These are phyloP conservation scores for Oxystoma pomonae DNA, from an alignment of 2,888 invertebrate species.

Conservation along the genomic window DNA sequence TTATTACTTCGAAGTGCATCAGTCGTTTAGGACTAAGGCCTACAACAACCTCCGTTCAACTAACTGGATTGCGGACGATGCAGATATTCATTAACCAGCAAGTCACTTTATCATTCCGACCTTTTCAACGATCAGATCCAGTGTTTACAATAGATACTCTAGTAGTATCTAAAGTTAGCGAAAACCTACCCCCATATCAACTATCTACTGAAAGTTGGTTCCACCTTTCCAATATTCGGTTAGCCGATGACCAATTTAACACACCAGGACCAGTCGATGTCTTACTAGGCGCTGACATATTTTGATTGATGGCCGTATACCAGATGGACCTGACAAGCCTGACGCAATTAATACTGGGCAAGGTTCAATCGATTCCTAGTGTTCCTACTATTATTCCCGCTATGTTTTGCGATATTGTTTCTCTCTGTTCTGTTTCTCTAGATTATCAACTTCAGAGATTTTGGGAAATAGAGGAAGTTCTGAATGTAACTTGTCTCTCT, in stretches of 20 bases:
- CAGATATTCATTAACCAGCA: background rate
- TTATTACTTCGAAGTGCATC: background rate
- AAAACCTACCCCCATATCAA: background rate
- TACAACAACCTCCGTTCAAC: background rate
- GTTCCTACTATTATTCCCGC: too few species aligned
- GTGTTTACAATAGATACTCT: background rate
- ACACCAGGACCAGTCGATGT: background rate
- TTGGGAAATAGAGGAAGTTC: too few species aligned
- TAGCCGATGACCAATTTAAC: background rate
- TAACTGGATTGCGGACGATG: background rate
- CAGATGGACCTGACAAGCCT: background rate
- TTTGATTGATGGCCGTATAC: background rate
- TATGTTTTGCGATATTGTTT: background rate
- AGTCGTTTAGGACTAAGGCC: background rate
- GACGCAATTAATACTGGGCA: too few species aligned
- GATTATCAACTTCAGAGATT: too few species aligned
- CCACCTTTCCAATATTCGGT: background rate
- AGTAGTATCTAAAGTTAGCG: background rate
- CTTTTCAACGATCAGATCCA: background rate
- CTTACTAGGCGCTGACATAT: background rate
- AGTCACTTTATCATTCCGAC: background rate
- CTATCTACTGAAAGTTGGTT: background rate
- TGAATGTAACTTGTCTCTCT: too few species aligned
- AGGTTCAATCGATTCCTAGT: too few species aligned
- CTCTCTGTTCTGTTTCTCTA: background rate